Evolutionary conservation across 2,797 vertebrate species (phyloP).

Genomic region (Gallinago stenura): DNA sequence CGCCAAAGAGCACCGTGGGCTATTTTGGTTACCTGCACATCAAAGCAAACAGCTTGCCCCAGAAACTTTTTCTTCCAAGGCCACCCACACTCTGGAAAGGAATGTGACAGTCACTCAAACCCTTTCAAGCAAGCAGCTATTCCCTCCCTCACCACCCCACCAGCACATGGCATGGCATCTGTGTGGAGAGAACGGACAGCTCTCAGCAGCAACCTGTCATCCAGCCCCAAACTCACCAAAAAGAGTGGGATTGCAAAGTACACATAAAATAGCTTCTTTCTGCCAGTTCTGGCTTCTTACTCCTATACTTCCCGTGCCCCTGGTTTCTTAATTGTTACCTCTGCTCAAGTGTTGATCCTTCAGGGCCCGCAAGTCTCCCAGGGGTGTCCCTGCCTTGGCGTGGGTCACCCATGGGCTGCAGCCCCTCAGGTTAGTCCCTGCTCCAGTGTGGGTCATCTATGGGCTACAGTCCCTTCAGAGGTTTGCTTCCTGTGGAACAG

Average conservation of each 20-base stretch:
- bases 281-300: not conserved
- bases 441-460: not conserved
- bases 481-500: not conserved
- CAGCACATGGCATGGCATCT: not conserved
- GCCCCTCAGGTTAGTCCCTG: not conserved
- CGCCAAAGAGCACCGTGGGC: rapidly evolving
- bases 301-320: not conserved
- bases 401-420: not conserved
- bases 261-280: not conserved
- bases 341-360: not conserved
- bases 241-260: not conserved
- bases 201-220: not conserved
- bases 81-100: not conserved
- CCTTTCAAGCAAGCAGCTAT: not conserved
- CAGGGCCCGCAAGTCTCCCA: too few species aligned
- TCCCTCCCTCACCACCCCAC: not conserved
- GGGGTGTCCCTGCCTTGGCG: not conserved
- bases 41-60: not conserved
- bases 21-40: not conserved
- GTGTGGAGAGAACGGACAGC: not conserved
- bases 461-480: not conserved
- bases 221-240: not conserved
- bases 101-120: not conserved
- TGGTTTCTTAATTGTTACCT: not conserved
- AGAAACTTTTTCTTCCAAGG: not conserved